Percentiles rank a stretch among this genome's conserved stretches.
phyloP scores from a whole-genome alignment of 2,113 vertebrate genomes.

The Lucifuga dentata region DNA sequence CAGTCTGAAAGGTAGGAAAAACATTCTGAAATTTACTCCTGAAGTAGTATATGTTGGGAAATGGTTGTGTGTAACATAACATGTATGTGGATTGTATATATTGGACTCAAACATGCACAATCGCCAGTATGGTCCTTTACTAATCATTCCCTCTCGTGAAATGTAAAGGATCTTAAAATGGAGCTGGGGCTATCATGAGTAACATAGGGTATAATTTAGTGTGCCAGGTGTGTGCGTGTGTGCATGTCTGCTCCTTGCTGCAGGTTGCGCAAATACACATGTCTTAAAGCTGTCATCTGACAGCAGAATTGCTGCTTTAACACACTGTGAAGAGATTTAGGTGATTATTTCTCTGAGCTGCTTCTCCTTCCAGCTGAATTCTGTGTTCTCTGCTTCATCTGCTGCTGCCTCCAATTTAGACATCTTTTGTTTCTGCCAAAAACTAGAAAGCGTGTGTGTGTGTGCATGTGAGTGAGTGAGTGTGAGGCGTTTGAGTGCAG shows the following conservation, averaged over 20 bases:
- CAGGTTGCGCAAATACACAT: constrained; percentile 13
- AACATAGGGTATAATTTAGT: constrained; percentile 11
- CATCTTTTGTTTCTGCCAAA: constrained; percentile 1
- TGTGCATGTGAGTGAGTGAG: neutral
- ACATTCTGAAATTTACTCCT: too few relatives aligned
- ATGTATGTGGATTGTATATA: too few relatives aligned
- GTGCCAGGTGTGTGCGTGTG: constrained; percentile 21
- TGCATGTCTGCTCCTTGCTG: neutral
- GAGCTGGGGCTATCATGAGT: neutral
- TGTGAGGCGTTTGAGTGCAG: constrained; percentile 3
- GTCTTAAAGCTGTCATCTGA: constrained; percentile 1
- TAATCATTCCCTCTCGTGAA: constrained; percentile 1
- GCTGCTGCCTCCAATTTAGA: constrained; percentile 15
- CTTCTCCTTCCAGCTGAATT: constrained; percentile 6
- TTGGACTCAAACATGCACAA: too few relatives aligned
- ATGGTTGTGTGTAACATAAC: too few relatives aligned
- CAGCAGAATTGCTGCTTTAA: constrained; percentile 6
- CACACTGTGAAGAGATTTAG: constrained; percentile 21
- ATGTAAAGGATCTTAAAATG: neutral
- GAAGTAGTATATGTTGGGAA: too few relatives aligned
- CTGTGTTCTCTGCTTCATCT: constrained; percentile 12
- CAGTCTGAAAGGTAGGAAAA: too few relatives aligned
- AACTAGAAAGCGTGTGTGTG: constrained; percentile 13
- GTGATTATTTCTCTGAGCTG: constrained; percentile 37
- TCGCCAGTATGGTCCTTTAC: too few relatives aligned